Evolutionary conservation across 2,113 vertebrate species (phyloP).

Genomic region (Dasyprocta punctata): DNA sequence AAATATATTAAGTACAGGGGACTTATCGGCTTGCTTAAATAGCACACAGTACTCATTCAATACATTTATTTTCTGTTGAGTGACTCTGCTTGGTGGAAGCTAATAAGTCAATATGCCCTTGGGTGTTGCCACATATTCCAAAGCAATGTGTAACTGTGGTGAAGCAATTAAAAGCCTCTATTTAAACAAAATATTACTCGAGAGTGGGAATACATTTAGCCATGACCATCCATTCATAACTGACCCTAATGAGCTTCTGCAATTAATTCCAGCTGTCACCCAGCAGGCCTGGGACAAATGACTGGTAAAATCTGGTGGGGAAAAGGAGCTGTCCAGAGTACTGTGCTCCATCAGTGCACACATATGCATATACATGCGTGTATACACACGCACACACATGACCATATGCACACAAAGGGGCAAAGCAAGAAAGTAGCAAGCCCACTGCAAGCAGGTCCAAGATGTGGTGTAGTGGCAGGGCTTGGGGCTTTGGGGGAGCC

Average conservation of each 20-base stretch:
- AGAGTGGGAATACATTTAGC: not conserved
- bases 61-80: not conserved
- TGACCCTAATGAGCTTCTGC: not conserved
- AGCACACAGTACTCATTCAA: not conserved
- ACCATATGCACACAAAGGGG: not conserved
- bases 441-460: too few relatives aligned
- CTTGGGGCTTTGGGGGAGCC: not conserved
- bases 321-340: not conserved
- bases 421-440: not conserved
- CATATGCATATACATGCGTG: not conserved
- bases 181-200: constrained; percentile 1
- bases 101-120: not conserved
- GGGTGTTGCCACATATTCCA: not conserved
- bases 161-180: not conserved
- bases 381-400: not conserved
- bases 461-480: not conserved
- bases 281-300: not conserved
- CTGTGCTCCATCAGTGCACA: not conserved
- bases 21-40: not conserved
- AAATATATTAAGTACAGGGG: not conserved
- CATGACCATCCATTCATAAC: not conserved
- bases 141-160: not conserved
- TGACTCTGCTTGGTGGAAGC: not conserved
- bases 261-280: not conserved
- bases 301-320: too few relatives aligned